A percentile compares a stretch with the other conserved stretches of the same genome.
Evolutionary conservation across 2,797 vertebrate species (phyloP).

Genomic region (Syngnathus acus): DNA sequence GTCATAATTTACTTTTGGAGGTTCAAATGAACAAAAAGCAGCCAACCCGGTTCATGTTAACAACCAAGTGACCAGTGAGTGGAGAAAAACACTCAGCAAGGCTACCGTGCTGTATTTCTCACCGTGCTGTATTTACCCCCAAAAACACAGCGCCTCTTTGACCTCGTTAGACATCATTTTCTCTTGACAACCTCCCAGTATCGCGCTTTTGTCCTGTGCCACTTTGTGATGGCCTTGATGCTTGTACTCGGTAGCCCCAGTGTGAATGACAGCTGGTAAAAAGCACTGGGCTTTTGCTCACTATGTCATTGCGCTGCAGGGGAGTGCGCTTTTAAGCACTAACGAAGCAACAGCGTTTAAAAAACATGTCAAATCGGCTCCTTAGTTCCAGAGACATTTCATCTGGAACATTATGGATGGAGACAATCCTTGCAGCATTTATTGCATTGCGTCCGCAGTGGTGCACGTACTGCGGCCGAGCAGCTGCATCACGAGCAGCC

Average conservation of each 20-base stretch:
- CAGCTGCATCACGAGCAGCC: constrained; percentile 40
- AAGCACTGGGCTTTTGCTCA: constrained; percentile 59
- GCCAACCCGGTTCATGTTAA: neutral
- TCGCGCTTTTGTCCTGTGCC: constrained; percentile 60
- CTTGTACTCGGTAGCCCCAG: constrained; percentile 52
- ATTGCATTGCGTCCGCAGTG: constrained; percentile 42
- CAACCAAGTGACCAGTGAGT: neutral
- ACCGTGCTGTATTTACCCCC: constrained; percentile 4
- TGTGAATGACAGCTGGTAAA: constrained; percentile 67
- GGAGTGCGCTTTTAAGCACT: constrained; percentile 62
- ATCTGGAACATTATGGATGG: constrained; percentile 58
- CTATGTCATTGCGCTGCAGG: constrained; percentile 66
- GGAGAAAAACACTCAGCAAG: constrained; percentile 24
- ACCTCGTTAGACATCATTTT: constrained; percentile 55
- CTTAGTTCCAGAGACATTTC: constrained; percentile 53
- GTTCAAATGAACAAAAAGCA: neutral
- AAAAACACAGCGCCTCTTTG: constrained; percentile 34
- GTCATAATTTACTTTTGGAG: neutral
- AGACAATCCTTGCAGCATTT: constrained; percentile 45
- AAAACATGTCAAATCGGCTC: constrained; percentile 51
- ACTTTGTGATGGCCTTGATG: constrained; percentile 53
- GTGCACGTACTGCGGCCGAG: constrained; percentile 17
- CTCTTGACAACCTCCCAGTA: constrained; percentile 50
- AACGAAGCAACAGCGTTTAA: constrained; percentile 42
- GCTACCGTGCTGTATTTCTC: constrained; percentile 24